Conservation (phyloP, 2,888 invertebrate genomes). For the Drosophila merina region DNA sequence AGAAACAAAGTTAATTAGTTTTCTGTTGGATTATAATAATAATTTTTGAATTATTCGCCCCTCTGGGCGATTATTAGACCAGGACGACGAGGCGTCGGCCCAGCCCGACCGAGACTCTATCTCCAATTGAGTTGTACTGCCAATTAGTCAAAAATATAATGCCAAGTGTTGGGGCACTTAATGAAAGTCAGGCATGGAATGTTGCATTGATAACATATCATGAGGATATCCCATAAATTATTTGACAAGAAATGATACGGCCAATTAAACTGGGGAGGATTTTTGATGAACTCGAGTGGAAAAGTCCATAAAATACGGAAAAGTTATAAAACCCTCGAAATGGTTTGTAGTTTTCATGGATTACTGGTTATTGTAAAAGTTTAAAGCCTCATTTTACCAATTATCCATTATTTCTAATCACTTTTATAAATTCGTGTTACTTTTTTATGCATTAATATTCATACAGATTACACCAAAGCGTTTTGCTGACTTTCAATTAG, state of each 20-base stretch:
- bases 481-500: conserved; percentile 3
- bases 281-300: conserved; percentile 8
- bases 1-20: conserved; percentile 70
- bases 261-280: conserved; percentile 21
- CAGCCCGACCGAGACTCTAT: conserved; percentile 6
- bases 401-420: neutral
- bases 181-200: conserved; percentile 23
- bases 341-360: neutral
- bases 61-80: conserved; percentile 41
- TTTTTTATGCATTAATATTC: neutral
- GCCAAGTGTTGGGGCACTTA: conserved; percentile 9
- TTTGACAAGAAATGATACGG: conserved; percentile 34
- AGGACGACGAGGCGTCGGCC: conserved; percentile 34
- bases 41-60: conserved; percentile 26
- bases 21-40: conserved; percentile 33
- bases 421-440: neutral
- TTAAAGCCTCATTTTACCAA: neutral
- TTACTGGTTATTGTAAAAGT: neutral
- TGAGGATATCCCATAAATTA: conserved; percentile 16
- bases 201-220: conserved; percentile 14
- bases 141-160: conserved; percentile 58
- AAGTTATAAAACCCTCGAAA: neutral
- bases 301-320: conserved; percentile 1
- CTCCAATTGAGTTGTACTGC: conserved; percentile 64
- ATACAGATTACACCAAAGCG: neutral